Evolutionary conservation across 2,888 invertebrate species (phyloP), one percentile per base, ranked within the genome.

Genomic region (Erebia aethiops): DNA sequence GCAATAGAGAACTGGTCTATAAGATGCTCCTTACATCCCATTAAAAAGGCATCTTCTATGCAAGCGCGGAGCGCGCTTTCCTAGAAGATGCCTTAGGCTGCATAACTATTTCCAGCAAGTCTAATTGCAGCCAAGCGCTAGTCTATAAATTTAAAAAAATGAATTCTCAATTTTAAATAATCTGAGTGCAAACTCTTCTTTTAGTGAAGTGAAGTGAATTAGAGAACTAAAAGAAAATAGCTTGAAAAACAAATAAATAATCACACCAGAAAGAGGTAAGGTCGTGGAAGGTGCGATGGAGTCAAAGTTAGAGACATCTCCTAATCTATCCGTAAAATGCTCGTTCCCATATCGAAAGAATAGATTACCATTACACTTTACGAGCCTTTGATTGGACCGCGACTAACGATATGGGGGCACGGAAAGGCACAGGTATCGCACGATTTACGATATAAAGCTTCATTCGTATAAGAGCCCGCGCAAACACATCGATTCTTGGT

Each of bases 341-440:
- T 79, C 84, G 87, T 92, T 91, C 92, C 92, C 92, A 91, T 91
- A 91, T 90, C 91, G 87, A 85, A 83, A 81, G 81, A 82, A 83
- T 82, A 82, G 86, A 89, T 89, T 89, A 87, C 77, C 83, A 90
- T 91, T 88, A 91, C 84, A 81, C 81, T 92, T 92, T 90, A 91
- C 87, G 88, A 88, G 84, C 80, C 80, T 92, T 88, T 88, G 91
- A 92, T 91, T 91, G 87, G 87, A 82, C 83, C 85, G 85, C 80
- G 82, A 87, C 89, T 87, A 90, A 91, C 89, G 86, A 88, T 85
- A 87, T 81, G 81, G 83, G 83, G 86, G 85, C 90, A 91, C 91
- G 91, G 91, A 81, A 87, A 86, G 62, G 66, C 69, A 71, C 60
- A 64, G 81, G 79, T 78, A 81, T 84, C 80, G 76, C 78, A 83